Percentiles rank a stretch among this genome's conserved stretches.
Evolutionary conservation across 2,888 invertebrate genomes (phyloP).

Genomic region (Lamproptera curius): DNA sequence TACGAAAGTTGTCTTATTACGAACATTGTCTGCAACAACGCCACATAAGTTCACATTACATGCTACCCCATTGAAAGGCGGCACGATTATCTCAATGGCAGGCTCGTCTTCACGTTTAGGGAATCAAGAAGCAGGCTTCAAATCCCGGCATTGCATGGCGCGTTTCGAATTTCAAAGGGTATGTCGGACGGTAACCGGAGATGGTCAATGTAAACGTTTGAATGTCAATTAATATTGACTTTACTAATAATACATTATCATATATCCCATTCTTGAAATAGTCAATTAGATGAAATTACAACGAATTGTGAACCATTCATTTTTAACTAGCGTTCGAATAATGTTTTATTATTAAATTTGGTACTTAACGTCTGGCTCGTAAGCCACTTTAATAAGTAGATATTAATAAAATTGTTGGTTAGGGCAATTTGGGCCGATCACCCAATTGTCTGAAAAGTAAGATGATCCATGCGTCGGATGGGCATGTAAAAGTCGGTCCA

Average conservation of each 20-base stretch:
- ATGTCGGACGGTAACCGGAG: neutral
- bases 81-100: constrained; percentile 31
- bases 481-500: no score
- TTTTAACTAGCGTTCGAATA: neutral
- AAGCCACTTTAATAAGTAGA: no score
- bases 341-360: neutral
- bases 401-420: no score
- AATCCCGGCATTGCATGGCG: constrained; percentile 24
- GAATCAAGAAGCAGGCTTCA: constrained; percentile 28
- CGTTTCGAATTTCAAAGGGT: constrained; percentile 33
- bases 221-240: neutral
- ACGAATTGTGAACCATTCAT: no score
- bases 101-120: constrained; percentile 31
- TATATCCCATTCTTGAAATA: neutral
- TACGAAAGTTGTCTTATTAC: neutral
- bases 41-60: constrained; percentile 30
- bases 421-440: no score
- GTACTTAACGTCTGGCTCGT: no score
- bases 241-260: neutral
- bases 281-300: no score
- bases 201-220: neutral
- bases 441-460: no score
- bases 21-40: constrained; percentile 2
- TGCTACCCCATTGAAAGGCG: constrained; percentile 31
- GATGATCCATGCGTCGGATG: no score